Evolutionary conservation across 2,113 vertebrate species (phyloP).

Genomic region (Papio anubis): DNA sequence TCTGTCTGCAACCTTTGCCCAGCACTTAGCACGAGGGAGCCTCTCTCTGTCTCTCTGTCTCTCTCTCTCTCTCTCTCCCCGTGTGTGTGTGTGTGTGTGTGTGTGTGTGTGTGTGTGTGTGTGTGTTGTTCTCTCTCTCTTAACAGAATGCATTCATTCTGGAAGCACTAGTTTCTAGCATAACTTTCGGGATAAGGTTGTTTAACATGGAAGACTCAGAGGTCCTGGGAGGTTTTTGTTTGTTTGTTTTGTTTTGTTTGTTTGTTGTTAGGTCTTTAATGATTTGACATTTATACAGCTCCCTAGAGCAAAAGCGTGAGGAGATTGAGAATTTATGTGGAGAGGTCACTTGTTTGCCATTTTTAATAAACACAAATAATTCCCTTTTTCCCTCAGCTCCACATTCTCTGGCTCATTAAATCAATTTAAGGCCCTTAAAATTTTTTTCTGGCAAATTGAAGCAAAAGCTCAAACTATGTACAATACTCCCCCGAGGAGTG

Average conservation of each 20-base stretch:
- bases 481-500: conserved; percentile 72
- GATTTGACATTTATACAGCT: conserved; percentile 53
- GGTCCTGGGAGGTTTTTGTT: conserved; percentile 22
- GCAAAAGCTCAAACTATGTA: conserved; percentile 74
- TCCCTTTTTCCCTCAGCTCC: conserved; percentile 74
- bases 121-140: not conserved
- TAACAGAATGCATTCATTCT: not conserved
- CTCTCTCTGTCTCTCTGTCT: not conserved
- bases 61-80: not conserved
- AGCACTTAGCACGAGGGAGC: not conserved
- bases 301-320: conserved; percentile 44
- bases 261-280: conserved; percentile 40
- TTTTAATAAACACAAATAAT: conserved; percentile 86
- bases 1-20: no score
- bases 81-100: no score
- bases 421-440: conserved; percentile 79
- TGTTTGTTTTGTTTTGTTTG: conserved; percentile 48
- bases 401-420: conserved; percentile 84
- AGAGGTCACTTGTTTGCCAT: conserved; percentile 81
- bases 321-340: conserved; percentile 76
- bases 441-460: conserved; percentile 78
- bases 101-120: no score
- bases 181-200: not conserved
- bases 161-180: not conserved
- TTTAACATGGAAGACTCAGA: conserved; percentile 40